phyloP scores from a whole-genome alignment of 2,797 vertebrate genomes.

The Fistularia commersonii region DNA sequence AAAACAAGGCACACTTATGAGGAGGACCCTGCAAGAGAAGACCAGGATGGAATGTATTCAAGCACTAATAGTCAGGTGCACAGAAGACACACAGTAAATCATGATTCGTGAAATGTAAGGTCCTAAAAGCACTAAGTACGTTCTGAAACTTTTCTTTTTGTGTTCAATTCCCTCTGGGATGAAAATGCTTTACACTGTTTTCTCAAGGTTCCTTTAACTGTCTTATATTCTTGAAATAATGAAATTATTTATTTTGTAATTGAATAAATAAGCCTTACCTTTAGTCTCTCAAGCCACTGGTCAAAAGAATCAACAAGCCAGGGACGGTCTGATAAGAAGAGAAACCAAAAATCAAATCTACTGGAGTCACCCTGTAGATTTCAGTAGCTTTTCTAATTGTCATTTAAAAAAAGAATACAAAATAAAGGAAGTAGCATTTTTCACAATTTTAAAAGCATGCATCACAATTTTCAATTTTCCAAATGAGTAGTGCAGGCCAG shows the following conservation, averaged over 20 bases:
- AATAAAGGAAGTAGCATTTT: too few species aligned
- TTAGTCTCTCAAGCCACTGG: constrained; percentile 87
- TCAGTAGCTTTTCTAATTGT: neutral
- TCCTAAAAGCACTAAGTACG: too few species aligned
- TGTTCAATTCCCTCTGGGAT: too few species aligned
- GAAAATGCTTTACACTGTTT: too few species aligned
- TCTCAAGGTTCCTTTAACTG: too few species aligned
- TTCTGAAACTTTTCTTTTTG: too few species aligned
- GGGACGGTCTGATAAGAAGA: constrained; percentile 79
- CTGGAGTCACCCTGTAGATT: neutral
- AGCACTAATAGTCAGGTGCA: constrained; percentile 20
- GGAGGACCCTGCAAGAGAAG: constrained; percentile 95
- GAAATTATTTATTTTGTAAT: too few species aligned
- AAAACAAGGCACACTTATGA: constrained; percentile 99
- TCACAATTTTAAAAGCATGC: too few species aligned
- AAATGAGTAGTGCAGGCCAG: too few species aligned
- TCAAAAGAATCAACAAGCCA: constrained; percentile 92
- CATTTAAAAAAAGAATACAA: too few species aligned
- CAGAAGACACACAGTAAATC: constrained; percentile 10
- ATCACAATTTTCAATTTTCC: too few species aligned
- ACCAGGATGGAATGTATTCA: constrained; percentile 56
- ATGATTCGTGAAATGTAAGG: neutral
- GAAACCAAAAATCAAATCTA: neutral
- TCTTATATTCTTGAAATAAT: too few species aligned
- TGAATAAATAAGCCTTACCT: constrained; percentile 70